These are phyloP conservation scores for Eurytoma californica DNA, from an alignment of 2,888 invertebrate species.

Conservation along the genomic window DNA sequence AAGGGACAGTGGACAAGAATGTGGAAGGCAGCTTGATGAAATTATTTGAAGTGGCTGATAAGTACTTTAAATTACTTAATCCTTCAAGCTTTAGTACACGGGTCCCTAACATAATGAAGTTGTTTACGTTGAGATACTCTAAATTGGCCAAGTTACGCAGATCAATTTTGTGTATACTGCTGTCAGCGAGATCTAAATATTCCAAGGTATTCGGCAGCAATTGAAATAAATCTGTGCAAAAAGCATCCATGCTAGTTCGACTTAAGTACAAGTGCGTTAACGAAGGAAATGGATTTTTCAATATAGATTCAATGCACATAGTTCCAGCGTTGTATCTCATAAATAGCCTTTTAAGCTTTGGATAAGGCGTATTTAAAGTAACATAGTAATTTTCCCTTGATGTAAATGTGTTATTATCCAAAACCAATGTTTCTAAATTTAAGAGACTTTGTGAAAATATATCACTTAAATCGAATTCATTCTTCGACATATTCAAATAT, in stretches of 20 bases:
- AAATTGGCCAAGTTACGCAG: conserved; percentile 24
- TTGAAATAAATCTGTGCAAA: background rate
- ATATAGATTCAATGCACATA: background rate
- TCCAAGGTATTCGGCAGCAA: conserved; percentile 30
- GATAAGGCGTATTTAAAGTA: background rate
- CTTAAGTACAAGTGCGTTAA: conserved; percentile 34
- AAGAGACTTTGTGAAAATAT: conserved; percentile 2
- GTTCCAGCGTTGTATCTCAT: background rate
- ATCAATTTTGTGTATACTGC: background rate
- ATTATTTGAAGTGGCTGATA: background rate
- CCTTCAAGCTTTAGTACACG: background rate
- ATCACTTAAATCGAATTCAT: background rate
- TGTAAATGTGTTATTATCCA: background rate
- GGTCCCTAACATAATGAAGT: background rate
- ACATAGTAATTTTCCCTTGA: background rate
- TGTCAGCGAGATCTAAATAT: conserved; percentile 31
- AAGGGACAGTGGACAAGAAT: conserved; percentile 5
- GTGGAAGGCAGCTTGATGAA: background rate
- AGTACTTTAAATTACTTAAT: conserved; percentile 12
- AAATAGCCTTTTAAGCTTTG: conserved; percentile 28
- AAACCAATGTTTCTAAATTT: conserved; percentile 30
- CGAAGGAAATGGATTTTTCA: background rate
- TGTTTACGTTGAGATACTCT: background rate
- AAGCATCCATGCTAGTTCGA: background rate
- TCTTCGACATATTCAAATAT: conserved; percentile 36